These are phyloP conservation scores for Anoplius nigerrimus DNA, from an alignment of 2,888 invertebrate species.

Conservation along the genomic window DNA sequence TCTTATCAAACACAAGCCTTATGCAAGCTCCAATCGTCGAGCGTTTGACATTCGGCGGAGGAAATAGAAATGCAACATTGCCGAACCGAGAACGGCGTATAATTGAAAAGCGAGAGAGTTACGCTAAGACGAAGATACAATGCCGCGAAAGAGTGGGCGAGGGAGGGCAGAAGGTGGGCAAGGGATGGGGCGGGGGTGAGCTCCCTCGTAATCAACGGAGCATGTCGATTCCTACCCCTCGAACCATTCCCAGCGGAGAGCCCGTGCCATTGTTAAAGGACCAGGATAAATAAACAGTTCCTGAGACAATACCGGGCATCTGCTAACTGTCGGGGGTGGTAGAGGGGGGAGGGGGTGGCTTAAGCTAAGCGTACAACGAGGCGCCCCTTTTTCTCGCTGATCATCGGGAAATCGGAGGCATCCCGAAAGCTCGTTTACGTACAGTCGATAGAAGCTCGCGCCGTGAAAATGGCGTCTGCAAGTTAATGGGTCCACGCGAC, in stretches of 20 bases:
- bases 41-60: conserved; percentile 47
- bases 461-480: too few relatives aligned
- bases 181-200: conserved; percentile 20
- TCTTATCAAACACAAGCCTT: too few relatives aligned
- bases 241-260: conserved; percentile 44
- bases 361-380: background rate
- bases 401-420: conserved; percentile 2
- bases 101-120: conserved; percentile 16
- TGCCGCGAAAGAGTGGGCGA: conserved; percentile 13
- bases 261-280: conserved; percentile 49
- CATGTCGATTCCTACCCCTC: conserved; percentile 51
- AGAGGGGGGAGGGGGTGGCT: too few relatives aligned
- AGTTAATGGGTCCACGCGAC: too few relatives aligned
- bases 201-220: conserved; percentile 50
- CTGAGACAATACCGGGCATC: conserved; percentile 42
- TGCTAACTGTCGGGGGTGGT: conserved; percentile 29
- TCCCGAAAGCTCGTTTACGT: background rate
- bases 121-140: conserved; percentile 18
- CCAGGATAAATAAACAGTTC: conserved; percentile 50
- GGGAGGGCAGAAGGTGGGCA: background rate
- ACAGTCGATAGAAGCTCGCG: too few relatives aligned
- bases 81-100: conserved; percentile 42
- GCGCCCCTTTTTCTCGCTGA: background rate
- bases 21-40: background rate
- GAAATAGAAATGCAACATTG: conserved; percentile 39